These are phyloP conservation scores for Andrena dorsata DNA, from an alignment of 2,888 invertebrate genomes.

Conservation along the genomic window DNA sequence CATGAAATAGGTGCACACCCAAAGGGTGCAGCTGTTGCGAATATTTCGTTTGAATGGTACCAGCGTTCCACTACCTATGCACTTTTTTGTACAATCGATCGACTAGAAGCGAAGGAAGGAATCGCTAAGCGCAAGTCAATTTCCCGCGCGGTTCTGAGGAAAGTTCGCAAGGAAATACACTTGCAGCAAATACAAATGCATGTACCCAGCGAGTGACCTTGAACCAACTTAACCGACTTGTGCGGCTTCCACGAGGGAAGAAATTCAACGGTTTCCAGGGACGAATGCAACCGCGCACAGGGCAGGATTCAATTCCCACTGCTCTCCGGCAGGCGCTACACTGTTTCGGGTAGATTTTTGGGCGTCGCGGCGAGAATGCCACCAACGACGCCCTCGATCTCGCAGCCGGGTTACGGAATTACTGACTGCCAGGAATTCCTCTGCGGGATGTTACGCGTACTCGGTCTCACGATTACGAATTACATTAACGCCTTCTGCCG, in stretches of 20 bases:
- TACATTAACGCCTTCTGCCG: background rate
- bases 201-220: constrained; percentile 54
- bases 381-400: background rate
- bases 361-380: background rate
- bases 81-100: background rate
- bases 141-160: background rate
- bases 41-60: background rate
- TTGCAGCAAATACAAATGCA: constrained; percentile 6
- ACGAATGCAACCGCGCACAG: constrained; percentile 27
- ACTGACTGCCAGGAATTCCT: background rate
- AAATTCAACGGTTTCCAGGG: constrained; percentile 62
- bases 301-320: constrained; percentile 32
- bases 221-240: constrained; percentile 57
- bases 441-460: background rate
- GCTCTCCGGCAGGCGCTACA: background rate
- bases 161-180: constrained; percentile 15
- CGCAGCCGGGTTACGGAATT: background rate
- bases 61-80: no score
- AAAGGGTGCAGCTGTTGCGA: background rate
- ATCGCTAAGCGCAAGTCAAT: background rate
- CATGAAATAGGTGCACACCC: background rate
- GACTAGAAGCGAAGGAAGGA: background rate
- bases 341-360: constrained; percentile 3
- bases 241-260: constrained; percentile 55
- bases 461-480: background rate